phyloP scores from a whole-genome alignment of 1,140 invertebrate genomes.

The Trichogramma pretiosum region DNA sequence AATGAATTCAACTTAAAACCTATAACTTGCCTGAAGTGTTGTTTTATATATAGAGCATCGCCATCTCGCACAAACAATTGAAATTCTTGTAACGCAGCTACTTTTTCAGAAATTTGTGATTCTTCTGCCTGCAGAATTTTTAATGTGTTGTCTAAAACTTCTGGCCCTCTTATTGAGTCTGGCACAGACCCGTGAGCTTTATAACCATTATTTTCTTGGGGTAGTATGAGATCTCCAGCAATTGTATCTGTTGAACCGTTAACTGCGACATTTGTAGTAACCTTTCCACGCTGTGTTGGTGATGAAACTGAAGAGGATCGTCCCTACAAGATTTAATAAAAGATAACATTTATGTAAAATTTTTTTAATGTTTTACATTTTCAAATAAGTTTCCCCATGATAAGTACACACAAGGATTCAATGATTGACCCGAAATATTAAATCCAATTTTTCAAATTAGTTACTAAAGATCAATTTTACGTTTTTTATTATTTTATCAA shows the following conservation, averaged over 20 bases:
- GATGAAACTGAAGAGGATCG: constrained; percentile 45
- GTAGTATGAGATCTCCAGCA: constrained; percentile 39
- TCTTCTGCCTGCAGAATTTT: constrained; percentile 32
- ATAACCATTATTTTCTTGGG: constrained; percentile 44
- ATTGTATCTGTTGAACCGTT: constrained; percentile 43
- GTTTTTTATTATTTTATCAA: no score
- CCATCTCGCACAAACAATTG: constrained; percentile 38
- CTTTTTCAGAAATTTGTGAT: constrained; percentile 30
- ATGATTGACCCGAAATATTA: neutral
- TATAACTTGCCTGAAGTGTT: constrained; percentile 48
- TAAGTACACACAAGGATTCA: constrained; percentile 3
- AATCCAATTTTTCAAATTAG: neutral
- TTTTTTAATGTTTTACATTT: no score
- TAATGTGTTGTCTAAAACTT: constrained; percentile 38
- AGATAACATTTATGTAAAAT: neutral
- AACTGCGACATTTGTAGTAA: constrained; percentile 33
- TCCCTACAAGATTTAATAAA: constrained; percentile 25
- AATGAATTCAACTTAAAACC: neutral
- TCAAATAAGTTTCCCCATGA: no score
- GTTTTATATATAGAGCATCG: constrained; percentile 37
- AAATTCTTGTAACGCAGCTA: constrained; percentile 36
- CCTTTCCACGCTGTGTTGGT: constrained; percentile 41
- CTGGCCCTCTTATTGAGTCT: constrained; percentile 35
- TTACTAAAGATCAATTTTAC: no score
- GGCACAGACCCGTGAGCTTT: constrained; percentile 38